Percentiles rank a stretch among this genome's conserved stretches.
phyloP scores from a whole-genome alignment of 1,140 invertebrate species.

The Antheraea pernyi region DNA sequence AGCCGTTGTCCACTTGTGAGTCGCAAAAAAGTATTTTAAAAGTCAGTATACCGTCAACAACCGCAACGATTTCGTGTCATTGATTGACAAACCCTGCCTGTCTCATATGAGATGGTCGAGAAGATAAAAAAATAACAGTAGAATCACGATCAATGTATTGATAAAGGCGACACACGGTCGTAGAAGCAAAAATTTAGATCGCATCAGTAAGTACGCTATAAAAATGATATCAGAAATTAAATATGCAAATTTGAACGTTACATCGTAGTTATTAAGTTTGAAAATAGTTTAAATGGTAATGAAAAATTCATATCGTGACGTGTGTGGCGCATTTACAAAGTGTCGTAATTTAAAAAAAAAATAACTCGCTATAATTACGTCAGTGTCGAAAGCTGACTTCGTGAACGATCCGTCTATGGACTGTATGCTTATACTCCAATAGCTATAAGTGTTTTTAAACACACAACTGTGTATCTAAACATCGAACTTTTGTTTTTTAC shows the following conservation, averaged over 20 bases:
- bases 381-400: constrained; percentile 35
- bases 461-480: background rate
- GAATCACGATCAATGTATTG: background rate
- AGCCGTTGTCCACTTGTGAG: background rate
- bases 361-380: constrained; percentile 30
- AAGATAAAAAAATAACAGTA: background rate
- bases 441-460: background rate
- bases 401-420: constrained; percentile 28
- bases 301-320: constrained; percentile 12
- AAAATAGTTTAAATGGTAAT: background rate
- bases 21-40: no score
- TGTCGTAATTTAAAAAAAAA: constrained; percentile 42
- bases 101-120: background rate
- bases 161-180: background rate
- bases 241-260: background rate
- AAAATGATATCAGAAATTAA: background rate
- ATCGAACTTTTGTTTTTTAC: background rate
- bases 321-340: constrained; percentile 35
- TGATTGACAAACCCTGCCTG: background rate
- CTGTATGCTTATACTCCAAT: constrained; percentile 9
- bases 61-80: background rate
- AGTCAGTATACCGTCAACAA: background rate
- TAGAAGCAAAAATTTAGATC: constrained; percentile 3
- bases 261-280: background rate
- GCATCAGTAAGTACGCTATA: background rate